These are phyloP conservation scores for Leptinotarsa peninsularis DNA, from an alignment of 2,888 invertebrate genomes.

Conservation along the genomic window DNA sequence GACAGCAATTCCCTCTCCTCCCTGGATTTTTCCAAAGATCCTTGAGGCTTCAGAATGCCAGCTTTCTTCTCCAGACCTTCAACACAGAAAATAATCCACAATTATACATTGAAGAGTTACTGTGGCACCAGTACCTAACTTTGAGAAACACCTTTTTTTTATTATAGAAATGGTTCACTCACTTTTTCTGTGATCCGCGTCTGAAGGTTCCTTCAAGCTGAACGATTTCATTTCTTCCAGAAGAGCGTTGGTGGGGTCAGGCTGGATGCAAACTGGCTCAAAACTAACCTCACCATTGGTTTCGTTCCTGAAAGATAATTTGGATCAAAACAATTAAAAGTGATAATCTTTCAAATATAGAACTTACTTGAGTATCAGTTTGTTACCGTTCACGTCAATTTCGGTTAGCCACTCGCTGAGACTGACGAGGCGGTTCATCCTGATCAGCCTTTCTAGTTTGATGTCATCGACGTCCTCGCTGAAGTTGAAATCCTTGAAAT, in stretches of 20 bases:
- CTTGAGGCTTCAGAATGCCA: conserved; percentile 80
- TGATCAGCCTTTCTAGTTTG: conserved; percentile 66
- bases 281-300: conserved; percentile 59
- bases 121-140: background rate
- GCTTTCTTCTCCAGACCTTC: conserved; percentile 58
- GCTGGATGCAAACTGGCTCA: conserved; percentile 65
- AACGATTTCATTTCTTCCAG: conserved; percentile 71
- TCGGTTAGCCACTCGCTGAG: conserved; percentile 68
- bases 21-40: conserved; percentile 75
- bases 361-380: conserved; percentile 61
- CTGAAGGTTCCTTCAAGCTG: conserved; percentile 60
- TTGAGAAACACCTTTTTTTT: background rate
- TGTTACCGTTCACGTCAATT: conserved; percentile 64
- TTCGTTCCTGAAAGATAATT: conserved; percentile 52
- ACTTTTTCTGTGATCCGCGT: conserved; percentile 52
- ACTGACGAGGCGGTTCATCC: conserved; percentile 68
- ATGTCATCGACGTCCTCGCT: conserved; percentile 65
- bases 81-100: conserved; percentile 16
- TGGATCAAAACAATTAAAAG: background rate
- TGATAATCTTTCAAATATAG: too few relatives aligned
- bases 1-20: conserved; percentile 71
- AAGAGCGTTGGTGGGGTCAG: conserved; percentile 68
- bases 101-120: background rate
- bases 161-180: conserved; percentile 16
- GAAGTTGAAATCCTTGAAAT: conserved; percentile 71